phyloP scores from a whole-genome alignment of 2,113 vertebrate genomes.

The Zingel zingel region DNA sequence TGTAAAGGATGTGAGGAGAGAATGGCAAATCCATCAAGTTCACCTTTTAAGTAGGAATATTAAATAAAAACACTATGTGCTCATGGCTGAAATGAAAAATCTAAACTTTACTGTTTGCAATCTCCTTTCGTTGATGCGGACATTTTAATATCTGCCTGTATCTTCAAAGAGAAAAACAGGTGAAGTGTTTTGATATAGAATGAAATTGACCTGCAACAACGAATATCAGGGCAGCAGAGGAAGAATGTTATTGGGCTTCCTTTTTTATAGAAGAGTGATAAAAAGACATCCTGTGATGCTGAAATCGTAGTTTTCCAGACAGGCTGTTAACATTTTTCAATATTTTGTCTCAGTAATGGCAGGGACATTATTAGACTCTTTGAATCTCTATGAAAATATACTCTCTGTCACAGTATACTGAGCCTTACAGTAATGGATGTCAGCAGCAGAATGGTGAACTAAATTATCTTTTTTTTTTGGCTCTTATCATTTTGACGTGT shows the following conservation, averaged over 20 bases:
- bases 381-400: conserved; percentile 38
- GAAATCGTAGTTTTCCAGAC: conserved; percentile 35
- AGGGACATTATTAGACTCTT: conserved; percentile 45
- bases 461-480: conserved; percentile 1
- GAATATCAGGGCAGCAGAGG: conserved; percentile 35
- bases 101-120: conserved; percentile 3
- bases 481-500: conserved; percentile 50
- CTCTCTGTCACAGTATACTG: conserved; percentile 19
- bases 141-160: conserved; percentile 43
- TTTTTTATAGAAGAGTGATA: conserved; percentile 24
- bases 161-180: conserved; percentile 5
- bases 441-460: conserved; percentile 9
- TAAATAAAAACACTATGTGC: conserved; percentile 46
- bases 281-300: conserved; percentile 37
- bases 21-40: conserved; percentile 41
- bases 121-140: neutral
- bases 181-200: conserved; percentile 43
- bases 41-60: conserved; percentile 27
- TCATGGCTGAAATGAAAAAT: conserved; percentile 44
- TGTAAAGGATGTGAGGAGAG: conserved; percentile 5
- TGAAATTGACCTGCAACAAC: conserved; percentile 41
- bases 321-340: conserved; percentile 31
- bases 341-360: conserved; percentile 55
- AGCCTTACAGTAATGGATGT: conserved; percentile 21
- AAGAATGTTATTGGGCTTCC: conserved; percentile 47